Conservation (phyloP, 2,113 vertebrate species). For the Tychaedon coryphoeus region DNA sequence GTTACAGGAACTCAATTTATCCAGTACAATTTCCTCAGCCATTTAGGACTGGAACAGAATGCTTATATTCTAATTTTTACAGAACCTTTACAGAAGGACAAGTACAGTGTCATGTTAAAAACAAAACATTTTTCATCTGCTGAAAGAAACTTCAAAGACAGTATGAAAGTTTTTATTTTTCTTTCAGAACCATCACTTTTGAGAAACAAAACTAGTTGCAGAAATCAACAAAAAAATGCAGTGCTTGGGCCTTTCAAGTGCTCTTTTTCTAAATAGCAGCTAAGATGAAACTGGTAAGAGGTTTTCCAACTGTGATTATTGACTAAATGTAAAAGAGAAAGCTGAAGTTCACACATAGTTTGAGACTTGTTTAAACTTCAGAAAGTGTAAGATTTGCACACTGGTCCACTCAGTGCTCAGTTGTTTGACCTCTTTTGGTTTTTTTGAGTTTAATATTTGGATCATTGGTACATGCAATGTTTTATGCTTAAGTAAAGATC, state of each 20-base stretch:
- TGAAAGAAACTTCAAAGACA: neutral
- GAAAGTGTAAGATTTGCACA: neutral
- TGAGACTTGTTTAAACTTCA: neutral
- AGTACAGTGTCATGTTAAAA: neutral
- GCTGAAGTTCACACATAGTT: neutral
- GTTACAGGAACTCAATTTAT: neutral
- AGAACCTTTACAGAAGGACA: neutral
- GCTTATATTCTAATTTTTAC: neutral
- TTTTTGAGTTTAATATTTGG: neutral
- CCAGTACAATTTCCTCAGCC: neutral
- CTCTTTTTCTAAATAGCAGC: neutral
- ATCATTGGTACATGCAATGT: neutral
- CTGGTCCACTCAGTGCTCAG: neutral
- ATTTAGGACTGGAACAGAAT: neutral
- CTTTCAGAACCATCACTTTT: neutral
- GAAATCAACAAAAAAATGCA: neutral
- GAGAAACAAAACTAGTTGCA: neutral
- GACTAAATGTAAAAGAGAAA: neutral
- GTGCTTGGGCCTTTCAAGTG: neutral
- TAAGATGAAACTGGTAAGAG: neutral
- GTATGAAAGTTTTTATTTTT: neutral
- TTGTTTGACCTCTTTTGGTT: neutral
- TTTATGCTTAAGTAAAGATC: neutral
- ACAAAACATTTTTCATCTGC: neutral
- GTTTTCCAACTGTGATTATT: neutral